Evolutionary conservation across 2,113 vertebrate genomes (phyloP), one percentile per base, ranked within the genome.

Genomic region (Climacteris rufus): DNA sequence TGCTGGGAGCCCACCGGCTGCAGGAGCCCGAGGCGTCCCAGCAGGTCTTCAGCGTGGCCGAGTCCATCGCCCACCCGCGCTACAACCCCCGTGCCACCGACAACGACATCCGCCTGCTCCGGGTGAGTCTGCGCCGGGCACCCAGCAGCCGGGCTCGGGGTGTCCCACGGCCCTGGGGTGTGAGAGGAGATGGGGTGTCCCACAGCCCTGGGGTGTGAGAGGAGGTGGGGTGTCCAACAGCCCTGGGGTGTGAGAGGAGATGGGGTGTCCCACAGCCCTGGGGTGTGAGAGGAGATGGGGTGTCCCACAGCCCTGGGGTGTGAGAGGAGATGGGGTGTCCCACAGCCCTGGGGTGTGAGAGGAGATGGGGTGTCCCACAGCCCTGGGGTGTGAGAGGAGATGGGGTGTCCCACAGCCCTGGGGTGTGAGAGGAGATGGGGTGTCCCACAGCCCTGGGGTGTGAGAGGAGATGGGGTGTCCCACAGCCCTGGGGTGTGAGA

Each of bases 51-150:
- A 5, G 90, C 49, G 13, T 98, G 37, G 4, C 5, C 0, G 61
- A 96, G 7, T 94, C 94, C 17, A 23, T 97, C 18, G 53, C 44
- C 13, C 98, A 98, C 76, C 98, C 97, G 0, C 22, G 16, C 39
- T 98, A 96, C 47, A 72, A 87, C 35, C 80, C 85, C 3, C 1
- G 1, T 5, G 83, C 61, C 0, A 56, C 79, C 7, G 54, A 91
- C 79, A 98, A 97, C 0, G 98, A 98, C 80, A 97, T 98, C 89
- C 97, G 97, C 18, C 90, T 98, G 80, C 95, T 98, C 49, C 78
- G 9, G 95, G 98, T 98, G 95, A 97, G 96, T 2, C 28, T 74
- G 61, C 61, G 7, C 10, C 3, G 24, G 42, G 83, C 65, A 25
- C 25, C 24, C 15, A 2, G 37, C 1, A 7, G n/a, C 59, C 1